Evolutionary conservation across 2,888 invertebrate genomes (phyloP).

Genomic region (Eutolmus rufibarbis): DNA sequence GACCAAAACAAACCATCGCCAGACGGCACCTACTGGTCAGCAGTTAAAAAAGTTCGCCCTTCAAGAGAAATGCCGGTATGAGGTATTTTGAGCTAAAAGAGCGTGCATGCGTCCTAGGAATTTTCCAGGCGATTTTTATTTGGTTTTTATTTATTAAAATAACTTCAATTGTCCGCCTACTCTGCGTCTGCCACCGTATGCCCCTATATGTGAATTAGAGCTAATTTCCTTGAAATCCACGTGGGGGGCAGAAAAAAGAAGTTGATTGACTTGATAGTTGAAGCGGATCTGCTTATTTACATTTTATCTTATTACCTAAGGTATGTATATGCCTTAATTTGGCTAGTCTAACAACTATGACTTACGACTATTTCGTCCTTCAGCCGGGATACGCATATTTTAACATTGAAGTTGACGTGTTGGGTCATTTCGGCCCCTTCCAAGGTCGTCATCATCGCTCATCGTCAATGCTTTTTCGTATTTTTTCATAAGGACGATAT

Average conservation of each 20-base stretch:
- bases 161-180: not conserved
- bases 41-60: constrained; percentile 36
- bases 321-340: not conserved
- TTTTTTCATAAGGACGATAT: constrained; percentile 1
- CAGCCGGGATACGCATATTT: constrained; percentile 28
- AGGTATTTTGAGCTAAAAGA: not conserved
- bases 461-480: constrained; percentile 7
- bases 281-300: not conserved
- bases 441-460: constrained; percentile 37
- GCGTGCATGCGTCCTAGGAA: constrained; percentile 37
- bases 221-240: not conserved
- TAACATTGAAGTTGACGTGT: constrained; percentile 16
- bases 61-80: not conserved
- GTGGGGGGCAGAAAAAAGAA: not conserved
- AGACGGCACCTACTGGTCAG: constrained; percentile 38
- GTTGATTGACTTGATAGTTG: not conserved
- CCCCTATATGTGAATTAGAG: not conserved
- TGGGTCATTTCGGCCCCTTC: constrained; percentile 2
- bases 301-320: not conserved
- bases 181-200: not conserved
- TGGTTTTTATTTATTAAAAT: constrained; percentile 22
- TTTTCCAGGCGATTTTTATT: not conserved
- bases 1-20: constrained; percentile 54
- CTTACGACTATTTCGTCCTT: constrained; percentile 4
- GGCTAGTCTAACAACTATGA: not conserved